Evolutionary conservation across 2,888 invertebrate genomes (phyloP).

Genomic region (Thymelicus acteon): DNA sequence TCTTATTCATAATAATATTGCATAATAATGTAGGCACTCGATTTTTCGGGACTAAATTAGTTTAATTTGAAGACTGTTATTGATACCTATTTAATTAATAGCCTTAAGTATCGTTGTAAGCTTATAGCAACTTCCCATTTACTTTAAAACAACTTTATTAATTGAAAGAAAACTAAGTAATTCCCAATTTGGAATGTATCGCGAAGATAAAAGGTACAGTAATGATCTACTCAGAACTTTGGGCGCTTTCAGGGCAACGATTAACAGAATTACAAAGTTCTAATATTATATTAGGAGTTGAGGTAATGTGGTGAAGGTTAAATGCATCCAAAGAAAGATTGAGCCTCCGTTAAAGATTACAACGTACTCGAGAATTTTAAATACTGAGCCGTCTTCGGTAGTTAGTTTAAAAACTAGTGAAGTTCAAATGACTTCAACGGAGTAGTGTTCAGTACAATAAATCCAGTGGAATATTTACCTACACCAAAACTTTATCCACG

Average conservation of each 20-base stretch:
- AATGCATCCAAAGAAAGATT: conserved; percentile 56
- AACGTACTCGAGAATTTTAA: neutral
- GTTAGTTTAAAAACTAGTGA: too few relatives aligned
- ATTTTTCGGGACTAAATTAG: too few relatives aligned
- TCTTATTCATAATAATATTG: too few relatives aligned
- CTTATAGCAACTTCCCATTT: neutral
- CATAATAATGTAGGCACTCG: too few relatives aligned
- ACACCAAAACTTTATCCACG: too few relatives aligned
- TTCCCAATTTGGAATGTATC: conserved; percentile 32
- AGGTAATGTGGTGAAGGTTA: conserved; percentile 58
- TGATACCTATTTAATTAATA: too few relatives aligned
- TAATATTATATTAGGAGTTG: conserved; percentile 31
- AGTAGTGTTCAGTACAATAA: too few relatives aligned
- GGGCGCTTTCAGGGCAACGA: conserved; percentile 28
- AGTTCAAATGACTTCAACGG: too few relatives aligned
- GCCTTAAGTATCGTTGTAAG: neutral
- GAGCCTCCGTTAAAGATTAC: neutral
- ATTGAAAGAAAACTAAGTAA: conserved; percentile 30
- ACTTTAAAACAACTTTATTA: conserved; percentile 12
- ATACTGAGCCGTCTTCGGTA: too few relatives aligned
- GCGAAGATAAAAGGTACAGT: conserved; percentile 35
- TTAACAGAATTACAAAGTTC: conserved; percentile 33
- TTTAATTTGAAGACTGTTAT: too few relatives aligned
- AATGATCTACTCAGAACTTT: conserved; percentile 33
- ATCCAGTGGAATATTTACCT: too few relatives aligned